phyloP scores from a whole-genome alignment of 2,797 vertebrate genomes.

The Euphonia xanthogaster region DNA sequence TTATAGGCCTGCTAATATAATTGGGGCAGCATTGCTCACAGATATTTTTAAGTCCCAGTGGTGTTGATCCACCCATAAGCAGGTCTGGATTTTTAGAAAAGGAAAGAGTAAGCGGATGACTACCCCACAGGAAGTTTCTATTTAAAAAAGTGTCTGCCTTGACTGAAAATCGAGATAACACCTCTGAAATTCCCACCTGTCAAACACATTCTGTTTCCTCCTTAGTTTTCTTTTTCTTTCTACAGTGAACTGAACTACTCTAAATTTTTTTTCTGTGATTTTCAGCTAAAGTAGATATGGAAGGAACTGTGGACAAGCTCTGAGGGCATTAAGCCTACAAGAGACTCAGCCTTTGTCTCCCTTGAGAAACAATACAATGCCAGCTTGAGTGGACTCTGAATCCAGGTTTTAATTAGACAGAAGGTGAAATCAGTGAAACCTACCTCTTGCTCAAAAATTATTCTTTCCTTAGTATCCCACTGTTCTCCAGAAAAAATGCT shows the following conservation, averaged over 20 bases:
- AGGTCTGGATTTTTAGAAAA: neutral
- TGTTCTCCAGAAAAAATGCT: conserved; percentile 22
- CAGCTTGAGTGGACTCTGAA: neutral
- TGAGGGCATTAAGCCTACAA: neutral
- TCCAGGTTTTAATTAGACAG: neutral
- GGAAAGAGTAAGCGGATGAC: neutral
- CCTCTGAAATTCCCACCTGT: neutral
- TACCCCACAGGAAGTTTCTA: neutral
- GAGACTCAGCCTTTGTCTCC: neutral
- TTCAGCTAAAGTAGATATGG: neutral
- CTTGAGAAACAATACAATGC: neutral
- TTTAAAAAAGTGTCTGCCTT: neutral
- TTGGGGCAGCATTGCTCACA: neutral
- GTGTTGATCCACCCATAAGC: neutral
- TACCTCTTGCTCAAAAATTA: conserved; percentile 54
- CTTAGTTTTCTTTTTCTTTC: neutral
- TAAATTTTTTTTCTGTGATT: neutral
- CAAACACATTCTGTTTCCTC: neutral
- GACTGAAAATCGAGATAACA: neutral
- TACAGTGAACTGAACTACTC: neutral
- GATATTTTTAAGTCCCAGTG: neutral
- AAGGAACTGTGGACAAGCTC: neutral
- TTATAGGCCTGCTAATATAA: neutral
- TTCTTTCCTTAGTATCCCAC: neutral
- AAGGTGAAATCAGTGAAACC: conserved; percentile 19